phyloP scores from a whole-genome alignment of 2,797 vertebrate species.

The Argya squamiceps region DNA sequence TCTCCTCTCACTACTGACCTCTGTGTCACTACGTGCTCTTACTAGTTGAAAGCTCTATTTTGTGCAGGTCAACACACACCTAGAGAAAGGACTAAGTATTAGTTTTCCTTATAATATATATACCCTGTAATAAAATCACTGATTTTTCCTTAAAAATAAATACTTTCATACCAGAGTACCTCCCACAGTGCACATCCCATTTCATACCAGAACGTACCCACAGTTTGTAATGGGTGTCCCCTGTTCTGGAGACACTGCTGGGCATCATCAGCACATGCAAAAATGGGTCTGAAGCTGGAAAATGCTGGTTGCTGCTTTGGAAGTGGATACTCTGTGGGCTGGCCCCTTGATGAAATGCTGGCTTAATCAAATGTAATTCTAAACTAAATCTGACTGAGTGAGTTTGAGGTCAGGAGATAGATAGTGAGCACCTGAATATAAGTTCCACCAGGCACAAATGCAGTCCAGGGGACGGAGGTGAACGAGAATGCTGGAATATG shows the following conservation, averaged over 20 bases:
- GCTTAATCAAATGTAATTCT: neutral
- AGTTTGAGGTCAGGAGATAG: neutral
- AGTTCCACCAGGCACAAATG: neutral
- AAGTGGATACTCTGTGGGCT: neutral
- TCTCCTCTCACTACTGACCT: neutral
- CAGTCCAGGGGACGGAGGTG: neutral
- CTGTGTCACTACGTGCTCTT: neutral
- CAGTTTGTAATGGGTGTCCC: fast-evolving
- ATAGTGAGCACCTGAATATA: fast-evolving
- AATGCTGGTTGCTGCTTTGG: neutral
- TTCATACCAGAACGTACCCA: neutral
- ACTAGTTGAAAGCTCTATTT: neutral
- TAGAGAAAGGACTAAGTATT: neutral
- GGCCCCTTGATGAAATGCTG: neutral
- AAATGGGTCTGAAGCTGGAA: fast-evolving
- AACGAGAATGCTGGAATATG: neutral
- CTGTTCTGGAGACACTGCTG: neutral
- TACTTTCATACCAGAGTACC: neutral
- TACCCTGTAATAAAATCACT: neutral
- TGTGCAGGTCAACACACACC: neutral
- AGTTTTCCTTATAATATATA: neutral
- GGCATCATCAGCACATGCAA: neutral
- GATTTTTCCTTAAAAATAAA: neutral
- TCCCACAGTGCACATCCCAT: neutral
- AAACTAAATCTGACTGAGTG: neutral